phyloP scores from a whole-genome alignment of 2,113 vertebrate genomes.

The Ivindomyrus marchei region DNA sequence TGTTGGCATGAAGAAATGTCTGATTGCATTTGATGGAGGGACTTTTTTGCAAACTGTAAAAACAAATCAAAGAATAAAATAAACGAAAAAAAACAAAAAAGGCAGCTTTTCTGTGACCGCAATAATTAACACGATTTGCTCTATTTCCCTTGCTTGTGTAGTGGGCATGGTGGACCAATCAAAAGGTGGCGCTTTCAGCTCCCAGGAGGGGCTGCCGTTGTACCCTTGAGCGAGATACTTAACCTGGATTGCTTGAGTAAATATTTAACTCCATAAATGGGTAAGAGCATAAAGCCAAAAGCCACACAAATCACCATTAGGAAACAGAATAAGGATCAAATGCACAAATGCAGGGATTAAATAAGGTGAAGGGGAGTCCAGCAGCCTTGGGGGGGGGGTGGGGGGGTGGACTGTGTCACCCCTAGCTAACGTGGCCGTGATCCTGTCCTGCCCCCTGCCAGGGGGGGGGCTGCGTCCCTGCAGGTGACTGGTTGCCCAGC shows the following conservation, averaged over 20 bases:
- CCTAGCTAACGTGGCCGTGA: not conserved
- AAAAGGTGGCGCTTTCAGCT: not conserved
- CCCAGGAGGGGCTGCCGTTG: not conserved
- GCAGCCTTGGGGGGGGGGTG: not conserved
- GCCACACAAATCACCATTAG: not conserved
- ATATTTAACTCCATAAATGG: slow-evolving; percentile 5
- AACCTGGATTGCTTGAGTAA: not conserved
- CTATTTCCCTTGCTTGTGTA: not conserved
- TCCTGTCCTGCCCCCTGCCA: not conserved
- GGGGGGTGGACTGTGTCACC: not conserved
- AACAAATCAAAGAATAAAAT: not conserved
- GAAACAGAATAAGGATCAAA: not conserved
- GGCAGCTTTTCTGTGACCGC: not conserved
- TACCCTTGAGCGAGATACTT: slow-evolving; percentile 3
- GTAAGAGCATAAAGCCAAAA: not conserved
- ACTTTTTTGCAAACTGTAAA: not conserved
- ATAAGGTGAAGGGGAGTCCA: not conserved
- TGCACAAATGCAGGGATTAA: not conserved
- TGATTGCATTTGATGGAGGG: not conserved
- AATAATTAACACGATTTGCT: slow-evolving; percentile 3
- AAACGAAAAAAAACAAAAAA: not conserved
- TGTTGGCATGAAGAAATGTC: not conserved
- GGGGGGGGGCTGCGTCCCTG: too few relatives aligned
- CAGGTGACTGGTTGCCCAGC: not conserved
- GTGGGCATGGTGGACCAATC: not conserved